Percentiles rank a stretch among this genome's conserved stretches.
Evolutionary conservation across 2,797 vertebrate species (phyloP).

Genomic region (Podarcis siculus): DNA sequence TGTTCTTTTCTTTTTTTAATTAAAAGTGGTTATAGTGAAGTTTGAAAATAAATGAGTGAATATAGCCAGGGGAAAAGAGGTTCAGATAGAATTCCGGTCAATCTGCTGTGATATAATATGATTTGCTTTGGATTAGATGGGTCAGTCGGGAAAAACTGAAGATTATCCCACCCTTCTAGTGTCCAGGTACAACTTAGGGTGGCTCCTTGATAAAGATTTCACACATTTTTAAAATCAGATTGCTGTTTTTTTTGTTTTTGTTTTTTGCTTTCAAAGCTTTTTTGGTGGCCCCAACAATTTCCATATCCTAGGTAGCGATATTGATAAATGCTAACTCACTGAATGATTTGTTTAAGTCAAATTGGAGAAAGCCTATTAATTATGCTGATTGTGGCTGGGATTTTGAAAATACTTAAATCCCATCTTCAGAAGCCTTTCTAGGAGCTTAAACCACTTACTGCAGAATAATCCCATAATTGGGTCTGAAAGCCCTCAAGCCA

Average conservation of each 20-base stretch:
- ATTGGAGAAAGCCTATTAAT: constrained; percentile 16
- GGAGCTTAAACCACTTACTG: constrained; percentile 21
- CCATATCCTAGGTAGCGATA: background rate
- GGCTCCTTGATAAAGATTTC: background rate
- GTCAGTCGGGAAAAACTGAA: background rate
- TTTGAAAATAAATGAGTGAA: background rate
- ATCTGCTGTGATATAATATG: background rate
- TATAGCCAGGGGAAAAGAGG: background rate
- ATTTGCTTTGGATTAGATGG: background rate
- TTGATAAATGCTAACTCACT: background rate
- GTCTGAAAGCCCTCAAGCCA: constrained; percentile 20
- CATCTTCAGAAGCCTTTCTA: constrained; percentile 22
- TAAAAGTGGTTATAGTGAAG: background rate
- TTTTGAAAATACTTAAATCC: constrained; percentile 32
- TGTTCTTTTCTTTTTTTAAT: background rate
- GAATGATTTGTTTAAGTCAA: background rate
- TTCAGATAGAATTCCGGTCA: background rate
- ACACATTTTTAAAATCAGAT: background rate
- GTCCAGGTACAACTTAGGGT: no score
- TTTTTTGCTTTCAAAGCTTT: background rate
- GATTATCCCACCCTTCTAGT: no score
- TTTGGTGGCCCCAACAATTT: background rate
- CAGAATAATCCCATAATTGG: constrained; percentile 27
- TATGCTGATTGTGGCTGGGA: constrained; percentile 25
- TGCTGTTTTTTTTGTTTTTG: background rate